These are phyloP conservation scores for Rhinopithecus roxellana DNA, from an alignment of 2,113 vertebrate genomes.

Conservation along the genomic window DNA sequence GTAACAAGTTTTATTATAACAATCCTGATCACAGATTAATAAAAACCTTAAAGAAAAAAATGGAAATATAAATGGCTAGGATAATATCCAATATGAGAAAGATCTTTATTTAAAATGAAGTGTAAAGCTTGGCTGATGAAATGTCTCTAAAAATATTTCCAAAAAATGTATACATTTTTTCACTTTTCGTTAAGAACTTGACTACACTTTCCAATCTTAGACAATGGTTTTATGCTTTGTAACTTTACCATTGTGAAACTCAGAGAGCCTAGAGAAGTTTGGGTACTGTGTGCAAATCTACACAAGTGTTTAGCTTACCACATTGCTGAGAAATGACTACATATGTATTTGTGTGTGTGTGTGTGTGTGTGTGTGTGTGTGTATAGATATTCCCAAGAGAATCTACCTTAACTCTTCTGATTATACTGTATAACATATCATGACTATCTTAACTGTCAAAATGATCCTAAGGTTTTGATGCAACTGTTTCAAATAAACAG, in stretches of 20 bases:
- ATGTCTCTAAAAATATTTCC: slow-evolving; percentile 41
- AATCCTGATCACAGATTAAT: slow-evolving; percentile 48
- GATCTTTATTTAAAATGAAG: slow-evolving; percentile 38
- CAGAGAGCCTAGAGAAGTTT: not conserved
- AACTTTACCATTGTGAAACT: not conserved
- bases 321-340: not conserved
- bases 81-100: slow-evolving; percentile 22
- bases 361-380: too few species aligned
- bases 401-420: not conserved
- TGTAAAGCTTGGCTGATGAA: slow-evolving; percentile 44
- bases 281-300: not conserved
- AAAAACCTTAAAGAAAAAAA: slow-evolving; percentile 43
- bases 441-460: not conserved
- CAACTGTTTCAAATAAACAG: not conserved
- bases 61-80: not conserved
- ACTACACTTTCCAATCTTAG: slow-evolving; percentile 50
- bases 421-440: not conserved
- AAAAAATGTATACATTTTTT: not conserved
- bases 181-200: slow-evolving; percentile 41
- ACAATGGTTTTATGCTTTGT: not conserved
- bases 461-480: not conserved
- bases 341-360: too few species aligned
- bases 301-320: not conserved
- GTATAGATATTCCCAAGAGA: not conserved
- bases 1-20: slow-evolving; percentile 60